These are phyloP conservation scores for Nephrotoma flavescens DNA, from an alignment of 2,888 invertebrate species.

Conservation along the genomic window DNA sequence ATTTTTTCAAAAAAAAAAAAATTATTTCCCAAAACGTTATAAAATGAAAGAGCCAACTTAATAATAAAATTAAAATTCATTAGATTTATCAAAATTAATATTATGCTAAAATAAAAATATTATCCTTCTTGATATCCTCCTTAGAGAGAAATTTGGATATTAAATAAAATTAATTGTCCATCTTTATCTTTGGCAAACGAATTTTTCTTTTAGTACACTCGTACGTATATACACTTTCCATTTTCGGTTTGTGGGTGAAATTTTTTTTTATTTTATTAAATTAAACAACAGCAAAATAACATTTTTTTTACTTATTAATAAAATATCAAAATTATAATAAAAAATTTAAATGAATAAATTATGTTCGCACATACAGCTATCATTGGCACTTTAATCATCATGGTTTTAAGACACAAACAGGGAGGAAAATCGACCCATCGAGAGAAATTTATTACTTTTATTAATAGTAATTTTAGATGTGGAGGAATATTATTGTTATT, in stretches of 20 bases:
- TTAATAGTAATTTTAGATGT: background rate
- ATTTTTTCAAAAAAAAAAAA: background rate
- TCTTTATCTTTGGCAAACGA: background rate
- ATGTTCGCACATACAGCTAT: too few relatives aligned
- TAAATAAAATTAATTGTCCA: background rate
- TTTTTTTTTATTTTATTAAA: background rate
- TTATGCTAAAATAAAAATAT: background rate
- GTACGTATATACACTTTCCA: background rate
- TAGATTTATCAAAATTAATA: background rate
- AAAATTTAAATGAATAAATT: too few relatives aligned
- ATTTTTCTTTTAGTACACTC: background rate
- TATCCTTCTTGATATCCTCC: background rate
- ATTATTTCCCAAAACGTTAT: background rate
- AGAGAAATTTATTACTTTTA: background rate
- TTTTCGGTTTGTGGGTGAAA: background rate
- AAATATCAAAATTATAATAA: too few relatives aligned
- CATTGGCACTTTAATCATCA: too few relatives aligned
- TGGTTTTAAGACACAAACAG: too few relatives aligned
- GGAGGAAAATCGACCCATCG: background rate
- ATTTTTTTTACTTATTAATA: too few relatives aligned
- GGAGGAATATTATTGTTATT: background rate
- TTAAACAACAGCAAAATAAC: background rate
- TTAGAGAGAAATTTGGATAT: background rate
- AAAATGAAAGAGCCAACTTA: background rate
- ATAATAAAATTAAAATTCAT: background rate